phyloP scores from a whole-genome alignment of 2,113 vertebrate genomes.

The Aptenodytes patagonicus region DNA sequence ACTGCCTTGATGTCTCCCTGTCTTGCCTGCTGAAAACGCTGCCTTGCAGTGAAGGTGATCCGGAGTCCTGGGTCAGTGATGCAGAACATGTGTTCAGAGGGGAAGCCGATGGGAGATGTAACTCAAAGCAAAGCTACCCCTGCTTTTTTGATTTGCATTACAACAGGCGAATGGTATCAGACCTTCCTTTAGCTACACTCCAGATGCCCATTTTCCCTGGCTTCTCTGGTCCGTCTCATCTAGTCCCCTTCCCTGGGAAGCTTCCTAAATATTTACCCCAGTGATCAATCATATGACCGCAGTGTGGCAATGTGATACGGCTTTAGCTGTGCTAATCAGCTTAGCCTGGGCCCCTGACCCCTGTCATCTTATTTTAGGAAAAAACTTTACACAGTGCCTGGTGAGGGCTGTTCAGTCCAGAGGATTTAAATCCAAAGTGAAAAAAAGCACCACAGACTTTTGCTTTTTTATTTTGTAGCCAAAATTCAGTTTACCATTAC shows the following conservation, averaged over 20 bases:
- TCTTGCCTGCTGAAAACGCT: neutral
- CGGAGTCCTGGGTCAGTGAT: neutral
- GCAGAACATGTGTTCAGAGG: fast-evolving
- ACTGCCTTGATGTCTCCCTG: neutral
- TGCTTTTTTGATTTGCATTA: neutral
- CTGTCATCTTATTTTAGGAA: conserved; percentile 34
- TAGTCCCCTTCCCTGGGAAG: neutral
- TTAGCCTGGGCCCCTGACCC: conserved; percentile 23
- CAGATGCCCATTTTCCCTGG: neutral
- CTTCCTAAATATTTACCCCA: conserved; percentile 17
- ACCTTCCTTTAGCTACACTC: neutral
- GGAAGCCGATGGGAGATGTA: neutral
- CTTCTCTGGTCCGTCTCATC: neutral
- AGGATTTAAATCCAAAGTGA: conserved; percentile 34
- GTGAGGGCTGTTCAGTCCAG: neutral
- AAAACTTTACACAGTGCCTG: conserved; percentile 34
- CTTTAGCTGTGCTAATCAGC: conserved; percentile 53
- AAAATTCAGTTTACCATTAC: neutral
- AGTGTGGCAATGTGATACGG: conserved; percentile 32
- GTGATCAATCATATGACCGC: conserved; percentile 32
- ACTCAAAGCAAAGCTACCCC: neutral
- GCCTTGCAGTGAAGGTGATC: neutral
- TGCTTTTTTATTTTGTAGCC: neutral
- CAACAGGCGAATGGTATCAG: neutral
- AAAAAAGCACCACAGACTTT: conserved; percentile 6